Percentiles rank a stretch among this genome's conserved stretches.
phyloP scores from a whole-genome alignment of 2,888 invertebrate genomes.

The Automeris io region DNA sequence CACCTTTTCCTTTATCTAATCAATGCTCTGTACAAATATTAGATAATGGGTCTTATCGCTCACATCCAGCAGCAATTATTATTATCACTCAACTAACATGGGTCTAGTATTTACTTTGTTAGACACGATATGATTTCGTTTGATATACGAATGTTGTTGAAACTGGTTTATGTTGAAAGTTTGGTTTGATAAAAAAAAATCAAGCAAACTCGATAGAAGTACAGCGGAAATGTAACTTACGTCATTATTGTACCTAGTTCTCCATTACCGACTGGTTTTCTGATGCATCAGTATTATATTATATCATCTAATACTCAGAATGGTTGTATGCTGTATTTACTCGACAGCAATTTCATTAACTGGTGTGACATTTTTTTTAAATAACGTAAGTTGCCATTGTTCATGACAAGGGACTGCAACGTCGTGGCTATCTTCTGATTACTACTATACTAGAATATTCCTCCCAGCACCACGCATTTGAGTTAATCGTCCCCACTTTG shows the following conservation, averaged over 20 bases:
- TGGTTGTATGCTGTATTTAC: too few relatives aligned
- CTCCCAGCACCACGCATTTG: too few relatives aligned
- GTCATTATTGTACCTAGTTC: background rate
- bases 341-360: too few relatives aligned
- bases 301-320: too few relatives aligned
- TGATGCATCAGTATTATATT: too few relatives aligned
- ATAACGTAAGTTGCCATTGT: too few relatives aligned
- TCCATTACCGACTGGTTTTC: background rate
- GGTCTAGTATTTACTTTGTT: slow-evolving; percentile 58
- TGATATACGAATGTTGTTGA: slow-evolving; percentile 8
- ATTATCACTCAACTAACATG: slow-evolving; percentile 60
- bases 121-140: slow-evolving; percentile 35
- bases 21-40: slow-evolving; percentile 60
- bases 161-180: slow-evolving; percentile 6
- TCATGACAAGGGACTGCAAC: too few relatives aligned
- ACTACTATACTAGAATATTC: too few relatives aligned
- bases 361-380: too few relatives aligned
- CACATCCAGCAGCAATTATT: slow-evolving; percentile 71
- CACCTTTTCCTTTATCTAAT: slow-evolving; percentile 59
- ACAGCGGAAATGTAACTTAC: background rate
- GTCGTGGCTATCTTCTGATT: too few relatives aligned
- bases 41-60: slow-evolving; percentile 61
- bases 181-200: slow-evolving; percentile 3
- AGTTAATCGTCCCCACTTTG: too few relatives aligned
- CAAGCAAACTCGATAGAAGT: background rate